phyloP scores from a whole-genome alignment of 1,140 invertebrate species.

The Pentalonia nigronervosa region DNA sequence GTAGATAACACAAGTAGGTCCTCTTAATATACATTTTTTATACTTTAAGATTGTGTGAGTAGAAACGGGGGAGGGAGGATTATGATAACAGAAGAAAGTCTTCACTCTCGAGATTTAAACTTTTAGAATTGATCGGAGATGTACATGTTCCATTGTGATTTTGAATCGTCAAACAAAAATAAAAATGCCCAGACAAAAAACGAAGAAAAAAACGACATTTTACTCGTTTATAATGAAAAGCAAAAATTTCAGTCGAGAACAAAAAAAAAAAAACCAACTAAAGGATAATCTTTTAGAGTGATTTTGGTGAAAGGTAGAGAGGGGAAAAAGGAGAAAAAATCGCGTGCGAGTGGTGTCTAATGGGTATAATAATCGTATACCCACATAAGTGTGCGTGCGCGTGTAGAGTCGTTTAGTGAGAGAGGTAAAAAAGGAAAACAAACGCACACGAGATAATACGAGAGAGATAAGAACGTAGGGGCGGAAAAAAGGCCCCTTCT shows the following conservation, averaged over 20 bases:
- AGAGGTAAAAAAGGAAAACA: neutral
- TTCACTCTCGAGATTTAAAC: neutral
- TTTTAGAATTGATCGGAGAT: neutral
- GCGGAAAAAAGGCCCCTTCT: neutral
- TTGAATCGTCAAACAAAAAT: neutral
- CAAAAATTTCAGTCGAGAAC: neutral
- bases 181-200: neutral
- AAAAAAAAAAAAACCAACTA: neutral
- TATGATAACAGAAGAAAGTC: neutral
- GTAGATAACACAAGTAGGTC: no score
- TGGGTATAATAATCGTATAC: neutral
- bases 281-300: slow-evolving; percentile 16
- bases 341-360: neutral
- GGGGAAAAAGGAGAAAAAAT: neutral
- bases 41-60: neutral
- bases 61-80: no score
- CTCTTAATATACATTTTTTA: neutral
- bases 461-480: neutral
- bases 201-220: neutral
- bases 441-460: neutral
- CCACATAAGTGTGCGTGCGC: neutral
- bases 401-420: neutral
- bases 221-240: neutral
- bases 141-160: neutral
- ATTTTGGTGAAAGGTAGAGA: neutral